A percentile compares a stretch with the other conserved stretches of the same genome.
phyloP scores from a whole-genome alignment of 2,797 vertebrate species.

The Merluccius polli region DNA sequence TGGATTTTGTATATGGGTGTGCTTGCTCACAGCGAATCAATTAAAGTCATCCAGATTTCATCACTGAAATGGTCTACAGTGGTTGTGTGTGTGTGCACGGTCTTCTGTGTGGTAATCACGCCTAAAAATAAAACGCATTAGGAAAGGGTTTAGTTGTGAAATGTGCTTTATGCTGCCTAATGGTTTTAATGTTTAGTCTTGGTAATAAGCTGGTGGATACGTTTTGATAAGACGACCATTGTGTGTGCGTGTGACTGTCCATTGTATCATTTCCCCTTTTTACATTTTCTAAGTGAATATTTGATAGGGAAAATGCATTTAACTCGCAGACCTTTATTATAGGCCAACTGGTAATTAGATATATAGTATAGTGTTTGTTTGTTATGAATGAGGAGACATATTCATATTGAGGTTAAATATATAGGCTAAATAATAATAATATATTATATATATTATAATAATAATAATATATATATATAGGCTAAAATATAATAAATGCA shows the following conservation, averaged over 20 bases:
- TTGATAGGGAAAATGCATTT: too few relatives aligned
- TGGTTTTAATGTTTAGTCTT: not conserved
- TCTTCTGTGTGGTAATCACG: slow-evolving; percentile 17
- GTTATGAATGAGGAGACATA: not conserved
- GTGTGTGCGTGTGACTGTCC: too few relatives aligned
- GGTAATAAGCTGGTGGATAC: too few relatives aligned
- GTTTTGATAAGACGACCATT: too few relatives aligned
- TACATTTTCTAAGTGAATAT: too few relatives aligned
- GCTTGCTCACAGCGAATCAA: not conserved
- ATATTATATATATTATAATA: too few relatives aligned
- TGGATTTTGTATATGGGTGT: not conserved
- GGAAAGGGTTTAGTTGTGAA: not conserved
- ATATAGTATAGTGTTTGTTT: not conserved
- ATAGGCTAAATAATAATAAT: too few relatives aligned
- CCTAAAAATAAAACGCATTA: slow-evolving; percentile 6
- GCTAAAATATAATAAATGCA: not conserved
- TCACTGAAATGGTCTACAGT: not conserved
- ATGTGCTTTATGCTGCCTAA: not conserved
- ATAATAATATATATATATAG: too few relatives aligned
- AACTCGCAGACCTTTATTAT: too few relatives aligned
- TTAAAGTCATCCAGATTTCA: not conserved
- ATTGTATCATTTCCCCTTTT: too few relatives aligned
- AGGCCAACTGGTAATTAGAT: too few relatives aligned
- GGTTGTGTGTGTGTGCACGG: not conserved
- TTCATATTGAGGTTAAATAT: too few relatives aligned